Evolutionary conservation across 2,888 invertebrate species (phyloP).

Genomic region (Yponomeuta sedellus): DNA sequence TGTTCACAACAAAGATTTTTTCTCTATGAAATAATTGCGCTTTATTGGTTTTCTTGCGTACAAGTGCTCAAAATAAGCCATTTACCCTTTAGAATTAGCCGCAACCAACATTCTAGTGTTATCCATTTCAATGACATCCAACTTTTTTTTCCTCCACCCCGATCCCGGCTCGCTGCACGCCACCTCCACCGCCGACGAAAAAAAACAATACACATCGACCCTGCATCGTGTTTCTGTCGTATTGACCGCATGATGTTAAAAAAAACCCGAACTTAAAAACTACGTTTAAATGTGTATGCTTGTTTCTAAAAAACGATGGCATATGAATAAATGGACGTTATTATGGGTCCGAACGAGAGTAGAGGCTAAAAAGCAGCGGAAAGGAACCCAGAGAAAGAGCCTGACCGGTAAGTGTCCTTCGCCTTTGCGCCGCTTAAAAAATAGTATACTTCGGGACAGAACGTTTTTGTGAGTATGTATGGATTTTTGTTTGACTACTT

Average conservation of each 20-base stretch:
- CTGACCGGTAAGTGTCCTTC: slow-evolving; percentile 87
- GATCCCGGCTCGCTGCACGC: slow-evolving; percentile 72
- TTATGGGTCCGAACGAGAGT: slow-evolving; percentile 57
- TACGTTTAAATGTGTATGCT: slow-evolving; percentile 67
- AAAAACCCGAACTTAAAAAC: slow-evolving; percentile 43
- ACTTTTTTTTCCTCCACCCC: slow-evolving; percentile 68
- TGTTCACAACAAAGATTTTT: neutral
- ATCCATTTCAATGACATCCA: slow-evolving; percentile 74
- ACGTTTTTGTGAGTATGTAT: neutral
- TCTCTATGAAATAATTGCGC: too few relatives aligned
- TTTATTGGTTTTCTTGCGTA: slow-evolving; percentile 16
- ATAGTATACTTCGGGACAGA: slow-evolving; percentile 50
- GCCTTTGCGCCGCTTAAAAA: slow-evolving; percentile 41
- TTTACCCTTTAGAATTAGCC: slow-evolving; percentile 52
- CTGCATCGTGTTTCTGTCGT: slow-evolving; percentile 72
- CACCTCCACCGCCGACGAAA: slow-evolving; percentile 66
- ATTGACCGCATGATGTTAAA: slow-evolving; percentile 73
- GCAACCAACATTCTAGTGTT: slow-evolving; percentile 49
- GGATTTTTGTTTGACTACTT: neutral
- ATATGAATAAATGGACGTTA: slow-evolving; percentile 36
- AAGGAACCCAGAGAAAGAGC: slow-evolving; percentile 82
- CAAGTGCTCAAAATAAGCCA: slow-evolving; percentile 36
- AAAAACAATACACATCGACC: slow-evolving; percentile 62
- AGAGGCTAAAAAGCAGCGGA: slow-evolving; percentile 98
- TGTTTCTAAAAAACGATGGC: slow-evolving; percentile 32